Base-by-base conservation (phyloP, 2,888 invertebrate species). In the Branchellion lobata region DNA sequence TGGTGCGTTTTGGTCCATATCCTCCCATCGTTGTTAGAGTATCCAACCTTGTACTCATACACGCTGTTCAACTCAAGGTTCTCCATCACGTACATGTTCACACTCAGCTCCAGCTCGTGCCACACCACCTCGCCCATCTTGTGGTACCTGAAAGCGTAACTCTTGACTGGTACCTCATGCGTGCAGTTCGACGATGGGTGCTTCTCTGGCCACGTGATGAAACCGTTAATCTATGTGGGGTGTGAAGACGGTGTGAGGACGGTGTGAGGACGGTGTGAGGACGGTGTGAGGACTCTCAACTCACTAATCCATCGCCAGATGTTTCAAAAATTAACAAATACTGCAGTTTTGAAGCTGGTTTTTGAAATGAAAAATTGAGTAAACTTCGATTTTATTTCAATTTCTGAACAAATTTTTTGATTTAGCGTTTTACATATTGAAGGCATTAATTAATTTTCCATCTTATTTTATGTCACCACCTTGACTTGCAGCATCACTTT, bases 31-130 rank as follows among this genome's bases (percentile, higher is more conserved):
- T 61, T 61, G 47, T 47, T 47, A 47, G 76, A 24, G 72, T 80
- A 80, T 53, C 68, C 57, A 21, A 80, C 76, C 47, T 80, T 76
- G 72, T 80, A 80, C 24, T 33, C 69, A 71, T 80, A 80, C 71
- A 40, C 51, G 8, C 69, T 29, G 36, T 80, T 75, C 29, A 51
- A 24, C 57, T 71, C 47, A 21, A 80, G 34, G 27, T 77, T 65
- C 51, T 80, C 80, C 57, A 80, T 33, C 8, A 80, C 61, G 27
- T 61, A 40, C 51, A 80, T 34, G 79, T 81, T 74, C 27, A 57
- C 61, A 0, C 24, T 33, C 68, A 81, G 27, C 24, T 79, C 61
- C 33, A 72, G 18, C 34, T 34, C 57, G n/a, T 61, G n/a, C 65
- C 71, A 78, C 21, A 29, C 18, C n/a, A 2, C 27, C n/a, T 40